Conservation (phyloP, 2,113 vertebrate species). For the Prochilodus magdalenae region DNA sequence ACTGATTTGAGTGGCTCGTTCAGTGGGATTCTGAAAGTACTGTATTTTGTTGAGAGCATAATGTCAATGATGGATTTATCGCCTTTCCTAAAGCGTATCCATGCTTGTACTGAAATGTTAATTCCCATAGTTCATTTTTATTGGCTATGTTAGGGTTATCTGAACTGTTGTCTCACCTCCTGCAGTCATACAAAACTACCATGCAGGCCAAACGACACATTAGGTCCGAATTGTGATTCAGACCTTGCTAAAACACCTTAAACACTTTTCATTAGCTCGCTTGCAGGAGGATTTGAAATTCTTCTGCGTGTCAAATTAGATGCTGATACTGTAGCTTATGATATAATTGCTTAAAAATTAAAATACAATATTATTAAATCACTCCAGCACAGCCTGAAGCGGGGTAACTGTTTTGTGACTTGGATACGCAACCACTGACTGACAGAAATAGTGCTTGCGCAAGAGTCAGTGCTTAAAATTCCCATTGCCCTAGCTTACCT, state of each 20-base stretch:
- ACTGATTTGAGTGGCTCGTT: not conserved
- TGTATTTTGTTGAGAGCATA: not conserved
- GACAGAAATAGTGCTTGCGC: not conserved
- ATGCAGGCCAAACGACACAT: not conserved
- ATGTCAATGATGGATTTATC: not conserved
- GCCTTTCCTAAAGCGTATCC: not conserved
- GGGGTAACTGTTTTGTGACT: slow-evolving; percentile 54
- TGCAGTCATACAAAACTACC: not conserved
- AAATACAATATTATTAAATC: slow-evolving; percentile 56
- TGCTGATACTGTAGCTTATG: slow-evolving; percentile 46
- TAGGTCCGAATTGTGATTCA: not conserved
- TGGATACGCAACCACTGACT: slow-evolving; percentile 45
- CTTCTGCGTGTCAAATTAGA: slow-evolving; percentile 46
- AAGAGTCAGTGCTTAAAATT: not conserved
- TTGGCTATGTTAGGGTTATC: not conserved
- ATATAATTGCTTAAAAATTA: slow-evolving; percentile 64
- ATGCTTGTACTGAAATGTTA: not conserved
- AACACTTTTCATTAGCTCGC: slow-evolving; percentile 39
- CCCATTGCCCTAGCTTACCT: slow-evolving; percentile 7
- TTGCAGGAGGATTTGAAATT: slow-evolving; percentile 41
- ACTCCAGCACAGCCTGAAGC: slow-evolving; percentile 50
- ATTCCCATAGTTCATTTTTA: not conserved
- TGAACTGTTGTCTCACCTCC: not conserved
- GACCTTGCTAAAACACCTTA: slow-evolving; percentile 46
- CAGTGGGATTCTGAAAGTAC: not conserved